These are phyloP conservation scores for Tapera naevia DNA, from an alignment of 2,797 vertebrate species.

Conservation along the genomic window DNA sequence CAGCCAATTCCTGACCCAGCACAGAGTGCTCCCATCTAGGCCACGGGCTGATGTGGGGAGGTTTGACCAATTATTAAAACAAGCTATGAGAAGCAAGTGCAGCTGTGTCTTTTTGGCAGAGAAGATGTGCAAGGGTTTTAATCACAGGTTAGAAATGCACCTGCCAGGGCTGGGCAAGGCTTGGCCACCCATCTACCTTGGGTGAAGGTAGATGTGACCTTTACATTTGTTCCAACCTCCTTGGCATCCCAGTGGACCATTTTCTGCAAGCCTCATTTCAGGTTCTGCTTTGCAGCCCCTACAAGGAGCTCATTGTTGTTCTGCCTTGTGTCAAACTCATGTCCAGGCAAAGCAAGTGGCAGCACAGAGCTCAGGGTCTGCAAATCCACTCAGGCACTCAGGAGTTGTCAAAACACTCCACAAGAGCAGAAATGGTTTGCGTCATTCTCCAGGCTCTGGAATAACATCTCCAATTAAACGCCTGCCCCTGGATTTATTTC, in stretches of 20 bases:
- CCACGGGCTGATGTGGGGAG: no score
- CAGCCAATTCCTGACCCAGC: no score
- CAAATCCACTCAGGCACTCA: background rate
- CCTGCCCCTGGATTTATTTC: slow-evolving; percentile 1
- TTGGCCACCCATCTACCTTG: background rate
- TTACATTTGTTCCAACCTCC: background rate
- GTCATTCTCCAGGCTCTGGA: background rate
- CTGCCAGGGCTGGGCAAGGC: background rate
- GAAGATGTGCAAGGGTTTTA: background rate
- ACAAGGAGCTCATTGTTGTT: background rate
- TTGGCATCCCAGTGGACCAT: background rate
- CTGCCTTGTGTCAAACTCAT: background rate
- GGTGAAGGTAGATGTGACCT: background rate
- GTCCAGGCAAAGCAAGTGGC: background rate
- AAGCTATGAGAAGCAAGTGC: background rate
- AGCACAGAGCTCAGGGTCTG: background rate
- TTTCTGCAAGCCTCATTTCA: background rate
- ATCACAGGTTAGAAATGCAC: background rate
- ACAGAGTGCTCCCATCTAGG: no score
- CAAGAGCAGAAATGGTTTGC: background rate
- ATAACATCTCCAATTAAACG: background rate
- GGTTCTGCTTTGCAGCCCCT: background rate
- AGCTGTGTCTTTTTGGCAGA: background rate
- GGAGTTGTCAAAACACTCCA: background rate
- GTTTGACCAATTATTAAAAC: background rate